phyloP scores from a whole-genome alignment of 92 coral and sea anemone species.

The Blastomussa wellsi region DNA sequence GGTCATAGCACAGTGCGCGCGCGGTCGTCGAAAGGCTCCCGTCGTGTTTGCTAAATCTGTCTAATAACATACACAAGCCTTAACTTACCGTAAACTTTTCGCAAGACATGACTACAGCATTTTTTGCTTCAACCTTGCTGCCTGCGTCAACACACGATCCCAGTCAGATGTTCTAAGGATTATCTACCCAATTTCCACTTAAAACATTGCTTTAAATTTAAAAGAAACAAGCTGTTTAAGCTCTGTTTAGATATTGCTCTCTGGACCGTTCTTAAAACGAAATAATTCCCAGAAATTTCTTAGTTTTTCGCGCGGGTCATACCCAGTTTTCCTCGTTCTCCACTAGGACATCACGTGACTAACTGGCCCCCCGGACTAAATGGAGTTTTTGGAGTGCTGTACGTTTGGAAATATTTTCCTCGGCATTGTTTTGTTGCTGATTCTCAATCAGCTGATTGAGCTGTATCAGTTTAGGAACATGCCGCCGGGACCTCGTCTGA shows the following conservation, averaged over 20 bases:
- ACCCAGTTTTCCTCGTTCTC: no score
- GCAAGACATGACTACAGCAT: neutral
- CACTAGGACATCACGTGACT: neutral
- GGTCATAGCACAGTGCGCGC: no score
- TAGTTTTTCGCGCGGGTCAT: constrained; percentile 17
- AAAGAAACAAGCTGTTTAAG: neutral
- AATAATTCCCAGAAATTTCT: neutral
- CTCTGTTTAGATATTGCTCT: neutral
- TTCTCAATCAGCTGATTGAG: constrained; percentile 46
- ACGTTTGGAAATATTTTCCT: constrained; percentile 37
- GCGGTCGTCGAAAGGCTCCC: no score
- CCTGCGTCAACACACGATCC: neutral
- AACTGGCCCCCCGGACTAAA: neutral
- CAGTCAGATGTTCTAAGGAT: neutral
- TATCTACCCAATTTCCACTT: neutral
- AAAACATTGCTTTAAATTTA: neutral
- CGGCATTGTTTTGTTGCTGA: constrained; percentile 28
- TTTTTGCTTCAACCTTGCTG: neutral
- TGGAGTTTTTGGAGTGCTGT: constrained; percentile 3
- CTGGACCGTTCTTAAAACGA: neutral
- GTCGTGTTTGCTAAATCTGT: no score
- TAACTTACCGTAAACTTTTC: neutral
- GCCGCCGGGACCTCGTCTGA: constrained; percentile 72
- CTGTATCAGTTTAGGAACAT: constrained; percentile 63
- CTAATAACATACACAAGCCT: neutral